Evolutionary conservation across 2,113 vertebrate species (phyloP).

Genomic region (Xyliphius kryptos): DNA sequence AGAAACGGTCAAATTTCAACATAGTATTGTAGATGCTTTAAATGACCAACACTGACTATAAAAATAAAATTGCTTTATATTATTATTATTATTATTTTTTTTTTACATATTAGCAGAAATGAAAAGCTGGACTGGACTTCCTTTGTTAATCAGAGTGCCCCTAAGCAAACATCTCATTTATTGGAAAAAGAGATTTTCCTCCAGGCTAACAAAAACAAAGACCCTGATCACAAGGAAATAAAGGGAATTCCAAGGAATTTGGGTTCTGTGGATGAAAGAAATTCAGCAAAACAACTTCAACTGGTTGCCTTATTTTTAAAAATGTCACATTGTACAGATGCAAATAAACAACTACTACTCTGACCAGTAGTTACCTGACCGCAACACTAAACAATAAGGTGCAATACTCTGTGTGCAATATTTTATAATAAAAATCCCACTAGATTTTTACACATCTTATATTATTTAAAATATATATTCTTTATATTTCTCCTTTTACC

Average conservation of each 20-base stretch:
- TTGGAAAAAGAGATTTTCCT: conserved; percentile 4
- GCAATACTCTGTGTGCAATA: no score
- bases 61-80: neutral
- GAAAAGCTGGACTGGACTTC: conserved; percentile 11
- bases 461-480: no score
- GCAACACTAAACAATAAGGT: no score
- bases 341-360: no score
- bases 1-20: neutral
- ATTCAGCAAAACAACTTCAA: neutral
- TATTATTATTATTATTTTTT: neutral
- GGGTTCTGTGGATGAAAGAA: conserved; percentile 2
- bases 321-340: neutral
- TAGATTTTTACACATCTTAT: no score
- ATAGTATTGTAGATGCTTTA: neutral
- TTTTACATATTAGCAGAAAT: neutral
- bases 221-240: conserved; percentile 10
- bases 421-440: no score
- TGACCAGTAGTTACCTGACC: no score
- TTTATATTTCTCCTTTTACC: no score
- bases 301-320: neutral
- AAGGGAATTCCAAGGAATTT: conserved; percentile 6
- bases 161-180: conserved; percentile 24
- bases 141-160: conserved; percentile 6
- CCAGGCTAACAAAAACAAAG: conserved; percentile 16
- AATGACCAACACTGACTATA: neutral